Evolutionary conservation across 2,888 invertebrate genomes (phyloP).

Genomic region (Archaeoteleia sp.): DNA sequence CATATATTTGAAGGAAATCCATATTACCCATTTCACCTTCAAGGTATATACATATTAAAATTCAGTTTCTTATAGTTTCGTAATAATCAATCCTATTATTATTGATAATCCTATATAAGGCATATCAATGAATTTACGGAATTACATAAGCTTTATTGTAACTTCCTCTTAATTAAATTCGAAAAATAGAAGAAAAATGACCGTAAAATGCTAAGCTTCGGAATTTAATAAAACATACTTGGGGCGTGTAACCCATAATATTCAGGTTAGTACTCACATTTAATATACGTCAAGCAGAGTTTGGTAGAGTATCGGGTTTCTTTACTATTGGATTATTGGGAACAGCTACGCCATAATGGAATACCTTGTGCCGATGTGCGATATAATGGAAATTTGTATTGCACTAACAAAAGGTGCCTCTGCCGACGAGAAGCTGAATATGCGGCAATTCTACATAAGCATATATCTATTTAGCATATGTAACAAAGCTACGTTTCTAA

Average conservation of each 20-base stretch:
- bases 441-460: not conserved
- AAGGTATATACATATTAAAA: too few species aligned
- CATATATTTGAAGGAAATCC: too few species aligned
- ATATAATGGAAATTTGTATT: slow-evolving; percentile 19
- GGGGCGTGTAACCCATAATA: not conserved
- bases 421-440: slow-evolving; percentile 3
- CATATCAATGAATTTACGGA: too few species aligned
- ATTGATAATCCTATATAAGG: too few species aligned
- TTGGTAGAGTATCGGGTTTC: slow-evolving; percentile 5
- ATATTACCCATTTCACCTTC: too few species aligned
- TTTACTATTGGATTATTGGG: slow-evolving; percentile 10
- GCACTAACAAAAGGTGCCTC: slow-evolving; percentile 11
- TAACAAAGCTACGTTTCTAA: slow-evolving; percentile 14
- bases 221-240: slow-evolving; percentile 5
- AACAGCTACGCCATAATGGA: slow-evolving; percentile 9
- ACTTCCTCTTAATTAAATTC: too few species aligned
- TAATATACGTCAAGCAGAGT: slow-evolving; percentile 15
- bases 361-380: slow-evolving; percentile 9
- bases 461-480: slow-evolving; percentile 11
- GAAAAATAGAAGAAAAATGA: too few species aligned
- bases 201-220: not conserved
- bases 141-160: too few species aligned
- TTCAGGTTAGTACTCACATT: slow-evolving; percentile 4
- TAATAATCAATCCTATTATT: too few species aligned
- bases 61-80: too few species aligned